Evolutionary conservation across 2,797 vertebrate genomes (phyloP).

Genomic region (Sebastes kiyomatsui): DNA sequence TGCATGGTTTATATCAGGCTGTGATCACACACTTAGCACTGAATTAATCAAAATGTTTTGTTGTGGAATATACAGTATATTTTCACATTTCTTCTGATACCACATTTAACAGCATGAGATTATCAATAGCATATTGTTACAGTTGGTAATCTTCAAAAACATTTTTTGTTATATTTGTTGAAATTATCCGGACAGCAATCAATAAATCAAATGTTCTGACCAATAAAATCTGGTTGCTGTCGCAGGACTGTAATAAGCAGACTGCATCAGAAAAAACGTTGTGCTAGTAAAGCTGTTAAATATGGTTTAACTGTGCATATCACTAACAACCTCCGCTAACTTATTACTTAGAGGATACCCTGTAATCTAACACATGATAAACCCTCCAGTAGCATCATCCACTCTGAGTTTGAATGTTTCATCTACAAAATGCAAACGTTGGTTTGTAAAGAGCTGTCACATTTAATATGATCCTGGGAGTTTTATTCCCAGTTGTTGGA

Average conservation of each 20-base stretch:
- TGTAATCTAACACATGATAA: neutral
- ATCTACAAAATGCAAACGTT: neutral
- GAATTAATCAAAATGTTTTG: neutral
- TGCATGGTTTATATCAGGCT: neutral
- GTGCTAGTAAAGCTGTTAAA: neutral
- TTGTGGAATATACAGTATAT: neutral
- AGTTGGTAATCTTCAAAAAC: no score
- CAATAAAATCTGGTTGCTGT: no score
- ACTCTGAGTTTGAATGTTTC: neutral
- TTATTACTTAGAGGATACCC: neutral
- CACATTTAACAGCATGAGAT: neutral
- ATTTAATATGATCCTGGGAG: neutral
- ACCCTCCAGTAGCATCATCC: neutral
- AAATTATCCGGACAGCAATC: no score
- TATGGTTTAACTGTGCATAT: neutral
- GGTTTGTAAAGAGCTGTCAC: neutral
- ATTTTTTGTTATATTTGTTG: no score
- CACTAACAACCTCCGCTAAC: neutral
- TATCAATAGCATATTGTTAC: accelerated
- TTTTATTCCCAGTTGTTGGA: neutral
- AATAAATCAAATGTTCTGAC: no score
- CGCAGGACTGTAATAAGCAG: neutral
- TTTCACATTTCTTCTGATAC: neutral
- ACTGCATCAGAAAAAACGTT: neutral
- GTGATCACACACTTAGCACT: neutral